Percentiles rank a stretch among this genome's conserved stretches.
phyloP scores from a whole-genome alignment of 1,140 invertebrate genomes.

The Saccostrea glomerata region DNA sequence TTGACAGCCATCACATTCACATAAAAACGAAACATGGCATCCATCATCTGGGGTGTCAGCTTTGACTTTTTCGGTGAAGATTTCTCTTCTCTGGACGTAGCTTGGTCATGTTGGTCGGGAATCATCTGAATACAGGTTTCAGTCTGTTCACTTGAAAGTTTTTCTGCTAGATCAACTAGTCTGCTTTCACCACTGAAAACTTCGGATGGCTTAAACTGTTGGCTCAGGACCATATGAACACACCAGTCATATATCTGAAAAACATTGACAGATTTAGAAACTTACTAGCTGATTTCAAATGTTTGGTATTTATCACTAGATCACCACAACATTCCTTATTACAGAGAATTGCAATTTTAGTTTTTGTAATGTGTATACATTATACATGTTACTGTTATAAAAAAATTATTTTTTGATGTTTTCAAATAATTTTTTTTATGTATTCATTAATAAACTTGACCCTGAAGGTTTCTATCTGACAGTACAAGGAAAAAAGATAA shows the following conservation, averaged over 20 bases:
- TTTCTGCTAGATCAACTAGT: not conserved
- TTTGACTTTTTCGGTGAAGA: not conserved
- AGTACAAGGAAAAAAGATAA: too few species aligned
- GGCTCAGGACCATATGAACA: slow-evolving; percentile 17
- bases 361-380: too few species aligned
- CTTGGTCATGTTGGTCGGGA: not conserved
- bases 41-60: not conserved
- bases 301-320: too few species aligned
- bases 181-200: not conserved
- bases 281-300: too few species aligned
- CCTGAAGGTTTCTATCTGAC: too few species aligned
- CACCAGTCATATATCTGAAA: slow-evolving; percentile 41
- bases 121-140: not conserved
- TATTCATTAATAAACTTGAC: too few species aligned
- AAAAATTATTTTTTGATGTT: too few species aligned
- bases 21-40: not conserved
- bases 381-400: too few species aligned
- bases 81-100: not conserved
- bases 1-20: not conserved
- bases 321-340: too few species aligned
- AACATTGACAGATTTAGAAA: not conserved
- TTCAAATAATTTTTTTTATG: too few species aligned
- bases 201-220: not conserved
- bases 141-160: not conserved
- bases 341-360: too few species aligned